Evolutionary conservation across 2,888 invertebrate species (phyloP).

Genomic region (Oscheius sp.): DNA sequence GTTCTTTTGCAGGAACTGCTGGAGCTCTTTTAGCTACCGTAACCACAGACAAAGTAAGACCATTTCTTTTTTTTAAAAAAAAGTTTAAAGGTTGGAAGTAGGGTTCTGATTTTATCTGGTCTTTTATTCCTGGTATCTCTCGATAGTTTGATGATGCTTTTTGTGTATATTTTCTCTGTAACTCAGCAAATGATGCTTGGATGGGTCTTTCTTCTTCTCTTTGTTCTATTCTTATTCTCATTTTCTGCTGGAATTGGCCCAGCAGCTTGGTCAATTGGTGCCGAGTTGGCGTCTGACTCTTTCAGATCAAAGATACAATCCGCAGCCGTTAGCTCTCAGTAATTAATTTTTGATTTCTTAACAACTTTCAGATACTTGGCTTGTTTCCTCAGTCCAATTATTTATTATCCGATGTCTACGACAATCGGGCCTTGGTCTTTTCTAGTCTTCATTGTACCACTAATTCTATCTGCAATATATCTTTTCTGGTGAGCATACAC

Average conservation of each 20-base stretch:
- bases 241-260: slow-evolving; percentile 65
- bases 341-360: background rate
- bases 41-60: slow-evolving; percentile 51
- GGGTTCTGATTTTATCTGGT: slow-evolving; percentile 52
- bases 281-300: slow-evolving; percentile 53
- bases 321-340: slow-evolving; percentile 41
- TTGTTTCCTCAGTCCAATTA: slow-evolving; percentile 59
- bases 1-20: slow-evolving; percentile 50
- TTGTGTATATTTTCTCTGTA: slow-evolving; percentile 43
- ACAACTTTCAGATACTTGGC: slow-evolving; percentile 48
- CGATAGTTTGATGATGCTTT: slow-evolving; percentile 56
- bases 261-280: slow-evolving; percentile 60
- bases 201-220: slow-evolving; percentile 52
- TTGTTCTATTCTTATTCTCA: slow-evolving; percentile 55
- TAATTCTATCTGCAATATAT: slow-evolving; percentile 47
- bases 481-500: slow-evolving; percentile 40
- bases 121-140: slow-evolving; percentile 48
- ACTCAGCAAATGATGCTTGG: slow-evolving; percentile 37
- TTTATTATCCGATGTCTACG: slow-evolving; percentile 53
- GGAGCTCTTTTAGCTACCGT: slow-evolving; percentile 55
- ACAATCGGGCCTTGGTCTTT: slow-evolving; percentile 52
- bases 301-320: slow-evolving; percentile 43
- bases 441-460: slow-evolving; percentile 57
- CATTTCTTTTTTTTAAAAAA: background rate
- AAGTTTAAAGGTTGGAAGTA: slow-evolving; percentile 52